Evolutionary conservation across 1,140 invertebrate species (phyloP).

Genomic region (Lepidurus packardi): DNA sequence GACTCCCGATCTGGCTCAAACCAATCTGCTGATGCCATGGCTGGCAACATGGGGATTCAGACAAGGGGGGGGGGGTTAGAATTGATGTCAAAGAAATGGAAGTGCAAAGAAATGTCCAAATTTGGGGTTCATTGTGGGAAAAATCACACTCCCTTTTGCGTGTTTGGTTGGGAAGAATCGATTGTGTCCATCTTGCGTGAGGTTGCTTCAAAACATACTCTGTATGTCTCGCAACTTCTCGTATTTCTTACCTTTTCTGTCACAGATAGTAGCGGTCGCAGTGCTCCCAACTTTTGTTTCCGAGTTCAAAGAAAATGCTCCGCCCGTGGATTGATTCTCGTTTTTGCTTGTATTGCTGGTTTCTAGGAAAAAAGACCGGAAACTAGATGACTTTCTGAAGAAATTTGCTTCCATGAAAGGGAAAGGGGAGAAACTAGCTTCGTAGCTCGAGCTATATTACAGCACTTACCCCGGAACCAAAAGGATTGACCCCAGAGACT

Average conservation of each 20-base stretch:
- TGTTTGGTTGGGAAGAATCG: neutral
- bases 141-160: neutral
- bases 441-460: neutral
- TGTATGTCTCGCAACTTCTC: no score
- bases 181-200: slow-evolving; percentile 14
- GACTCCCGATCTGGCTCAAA: neutral
- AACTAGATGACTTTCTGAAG: no score
- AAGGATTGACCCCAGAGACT: neutral
- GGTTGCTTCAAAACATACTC: neutral
- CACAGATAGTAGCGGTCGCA: no score
- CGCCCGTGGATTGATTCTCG: no score
- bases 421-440: neutral
- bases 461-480: neutral
- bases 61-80: neutral
- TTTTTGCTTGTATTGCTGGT: no score
- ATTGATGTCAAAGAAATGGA: neutral
- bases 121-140: slow-evolving; percentile 10
- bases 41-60: neutral
- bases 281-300: no score
- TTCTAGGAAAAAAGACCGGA: no score
- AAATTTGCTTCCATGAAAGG: no score
- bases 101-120: slow-evolving; percentile 19
- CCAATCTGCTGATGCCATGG: neutral
- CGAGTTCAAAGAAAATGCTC: no score
- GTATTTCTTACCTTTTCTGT: no score